Conservation (phyloP, 2,797 vertebrate genomes). For the Sternarchorhynchus goeldii region DNA sequence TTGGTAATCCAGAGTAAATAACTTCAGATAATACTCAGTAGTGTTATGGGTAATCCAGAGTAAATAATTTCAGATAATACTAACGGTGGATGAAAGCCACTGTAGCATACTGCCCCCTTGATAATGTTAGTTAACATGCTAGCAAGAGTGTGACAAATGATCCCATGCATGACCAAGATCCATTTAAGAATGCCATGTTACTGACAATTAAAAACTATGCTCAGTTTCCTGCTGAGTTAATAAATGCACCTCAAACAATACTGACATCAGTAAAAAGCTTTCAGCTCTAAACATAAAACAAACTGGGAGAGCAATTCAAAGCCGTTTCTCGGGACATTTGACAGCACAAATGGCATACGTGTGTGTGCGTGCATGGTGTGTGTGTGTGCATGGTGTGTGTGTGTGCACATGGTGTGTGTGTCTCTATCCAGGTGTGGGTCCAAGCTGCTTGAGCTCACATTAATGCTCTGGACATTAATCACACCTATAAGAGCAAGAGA, state of each 20-base stretch:
- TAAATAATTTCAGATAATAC: no score
- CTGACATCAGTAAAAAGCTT: background rate
- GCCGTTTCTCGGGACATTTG: constrained; percentile 6
- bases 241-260: background rate
- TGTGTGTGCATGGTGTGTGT: background rate
- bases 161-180: no score
- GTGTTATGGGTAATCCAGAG: no score
- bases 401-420: background rate
- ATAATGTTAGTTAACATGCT: no score
- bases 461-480: constrained; percentile 54
- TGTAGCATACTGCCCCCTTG: no score
- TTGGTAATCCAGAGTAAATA: no score
- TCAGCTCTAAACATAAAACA: background rate
- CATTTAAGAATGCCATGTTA: no score
- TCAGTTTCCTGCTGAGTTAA: background rate
- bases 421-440: constrained; percentile 16
- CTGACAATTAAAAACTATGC: no score
- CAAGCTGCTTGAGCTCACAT: constrained; percentile 4
- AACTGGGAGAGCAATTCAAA: background rate
- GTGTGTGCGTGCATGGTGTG: background rate
- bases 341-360: background rate
- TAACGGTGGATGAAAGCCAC: no score
- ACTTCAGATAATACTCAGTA: no score
- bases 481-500: constrained; percentile 61
- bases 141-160: no score